Base-by-base conservation (phyloP, 2,888 invertebrate species). In the Drosophila colorata region DNA sequence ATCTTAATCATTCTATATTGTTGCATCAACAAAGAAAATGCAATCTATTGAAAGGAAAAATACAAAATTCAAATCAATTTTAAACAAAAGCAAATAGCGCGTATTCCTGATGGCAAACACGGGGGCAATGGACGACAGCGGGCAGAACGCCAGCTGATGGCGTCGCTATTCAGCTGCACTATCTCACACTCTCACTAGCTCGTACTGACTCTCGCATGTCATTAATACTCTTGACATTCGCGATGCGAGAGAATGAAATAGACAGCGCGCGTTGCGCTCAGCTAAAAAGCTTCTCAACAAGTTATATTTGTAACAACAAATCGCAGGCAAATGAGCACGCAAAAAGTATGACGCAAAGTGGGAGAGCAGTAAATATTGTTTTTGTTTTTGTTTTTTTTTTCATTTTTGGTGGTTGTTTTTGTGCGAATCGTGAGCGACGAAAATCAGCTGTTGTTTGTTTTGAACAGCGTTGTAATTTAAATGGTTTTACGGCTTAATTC, bases 361-460 rank as follows among this genome's bases (percentile, higher is more conserved):
- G 35, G 47, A 49, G 48, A 23, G 38, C 28, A 20, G 35, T 40
- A 40, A 57, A 57, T 43, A 43, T 58, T 37, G 63, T 56, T 61
- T 20, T 20, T 4, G 48, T 59, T 44, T 49, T 47, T 61, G 58
- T 61, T 76, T 74, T 41, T 74, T 41, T 35, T 69, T 63, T 61
- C 61, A 49, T 44, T 57, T 57, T 69, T 61, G 41, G 64, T 73
- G 61, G 69, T 69, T 51, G 74, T 28, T 58, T 65, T 64, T 53
- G 46, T 56, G 16, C 23, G 35, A 58, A 41, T 61, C 53, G 28
- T 1, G 28, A 28, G 28, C 28, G 28, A 28, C 28, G 56, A 11
- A 52, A 55, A 74, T 74, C 86, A 87, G 88, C 86, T 87, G 86
- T 87, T 87, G 78, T 86, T 84, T 87, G 86, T 87, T 87, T 78